phyloP scores from a whole-genome alignment of 2,888 invertebrate species.

The Scrobipalpa atriplicella region DNA sequence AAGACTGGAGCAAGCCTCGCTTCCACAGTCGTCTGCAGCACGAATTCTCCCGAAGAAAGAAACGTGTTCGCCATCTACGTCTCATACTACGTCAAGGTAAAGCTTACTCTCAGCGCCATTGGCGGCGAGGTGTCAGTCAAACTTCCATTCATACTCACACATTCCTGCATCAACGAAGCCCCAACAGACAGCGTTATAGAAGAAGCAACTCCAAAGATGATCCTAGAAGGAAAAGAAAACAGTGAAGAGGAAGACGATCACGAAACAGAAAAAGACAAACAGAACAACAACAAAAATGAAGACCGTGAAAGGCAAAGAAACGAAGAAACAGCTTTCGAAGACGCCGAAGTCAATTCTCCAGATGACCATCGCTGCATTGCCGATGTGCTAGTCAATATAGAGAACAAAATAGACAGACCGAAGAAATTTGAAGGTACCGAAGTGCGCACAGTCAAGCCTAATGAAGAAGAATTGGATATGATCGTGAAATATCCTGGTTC shows the following conservation, averaged over 20 bases:
- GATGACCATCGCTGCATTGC: slow-evolving; percentile 67
- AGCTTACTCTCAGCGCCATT: slow-evolving; percentile 90
- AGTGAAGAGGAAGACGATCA: slow-evolving; percentile 73
- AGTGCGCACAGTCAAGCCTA: slow-evolving; percentile 61
- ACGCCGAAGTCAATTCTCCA: slow-evolving; percentile 61
- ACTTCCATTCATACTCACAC: slow-evolving; percentile 90
- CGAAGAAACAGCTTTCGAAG: slow-evolving; percentile 51
- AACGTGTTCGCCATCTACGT: slow-evolving; percentile 96
- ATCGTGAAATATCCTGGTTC: slow-evolving; percentile 75
- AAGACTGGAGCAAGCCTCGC: slow-evolving; percentile 85
- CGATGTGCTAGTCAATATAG: slow-evolving; percentile 74
- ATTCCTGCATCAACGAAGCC: slow-evolving; percentile 86
- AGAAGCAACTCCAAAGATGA: slow-evolving; percentile 75
- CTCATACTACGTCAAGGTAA: slow-evolving; percentile 95
- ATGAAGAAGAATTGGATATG: slow-evolving; percentile 74
- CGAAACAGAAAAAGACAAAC: slow-evolving; percentile 64
- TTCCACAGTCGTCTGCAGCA: slow-evolving; percentile 81
- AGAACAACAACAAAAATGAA: slow-evolving; percentile 62
- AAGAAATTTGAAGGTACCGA: slow-evolving; percentile 69
- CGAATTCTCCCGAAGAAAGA: slow-evolving; percentile 86
- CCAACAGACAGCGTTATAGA: slow-evolving; percentile 79
- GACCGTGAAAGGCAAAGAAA: slow-evolving; percentile 39
- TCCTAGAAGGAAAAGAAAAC: slow-evolving; percentile 73
- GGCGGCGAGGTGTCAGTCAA: slow-evolving; percentile 91
- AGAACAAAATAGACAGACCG: slow-evolving; percentile 71